These are phyloP conservation scores for Parelbella ahira DNA, from an alignment of 2,888 invertebrate genomes.

Conservation along the genomic window DNA sequence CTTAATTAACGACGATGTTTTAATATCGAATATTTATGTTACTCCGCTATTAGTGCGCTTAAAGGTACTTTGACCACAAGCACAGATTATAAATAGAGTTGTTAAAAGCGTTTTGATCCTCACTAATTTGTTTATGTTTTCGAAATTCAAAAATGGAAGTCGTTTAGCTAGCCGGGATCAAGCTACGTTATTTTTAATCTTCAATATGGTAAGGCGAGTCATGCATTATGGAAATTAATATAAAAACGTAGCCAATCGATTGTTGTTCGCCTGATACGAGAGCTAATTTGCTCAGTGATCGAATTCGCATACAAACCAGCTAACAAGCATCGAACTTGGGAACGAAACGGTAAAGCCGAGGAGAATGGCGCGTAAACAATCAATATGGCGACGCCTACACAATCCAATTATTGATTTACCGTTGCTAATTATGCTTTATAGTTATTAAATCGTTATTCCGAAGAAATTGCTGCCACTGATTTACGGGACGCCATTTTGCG, in stretches of 20 bases:
- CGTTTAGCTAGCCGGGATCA: constrained; percentile 16
- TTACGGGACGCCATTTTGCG: constrained; percentile 67
- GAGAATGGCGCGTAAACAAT: constrained; percentile 58
- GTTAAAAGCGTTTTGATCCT: constrained; percentile 23
- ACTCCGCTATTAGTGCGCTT: constrained; percentile 13
- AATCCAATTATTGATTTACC: constrained; percentile 54
- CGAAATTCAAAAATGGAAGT: constrained; percentile 25
- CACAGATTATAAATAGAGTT: constrained; percentile 19
- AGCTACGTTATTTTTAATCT: constrained; percentile 22
- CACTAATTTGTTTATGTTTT: constrained; percentile 29
- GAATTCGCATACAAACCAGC: constrained; percentile 31
- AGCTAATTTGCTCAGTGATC: constrained; percentile 40
- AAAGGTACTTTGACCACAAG: constrained; percentile 18
- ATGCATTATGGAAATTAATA: constrained; percentile 31
- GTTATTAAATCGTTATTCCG: constrained; percentile 64
- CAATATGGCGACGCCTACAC: constrained; percentile 48
- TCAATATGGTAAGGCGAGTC: constrained; percentile 15
- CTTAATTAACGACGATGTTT: constrained; percentile 14
- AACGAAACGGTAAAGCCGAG: constrained; percentile 34
- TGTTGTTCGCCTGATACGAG: constrained; percentile 33
- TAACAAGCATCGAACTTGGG: constrained; percentile 31
- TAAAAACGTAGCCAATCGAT: constrained; percentile 55
- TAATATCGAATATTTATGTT: constrained; percentile 17
- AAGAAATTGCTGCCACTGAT: constrained; percentile 71
- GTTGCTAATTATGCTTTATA: constrained; percentile 73